phyloP scores from a whole-genome alignment of 2,888 invertebrate species.

The Cenopis cana region DNA sequence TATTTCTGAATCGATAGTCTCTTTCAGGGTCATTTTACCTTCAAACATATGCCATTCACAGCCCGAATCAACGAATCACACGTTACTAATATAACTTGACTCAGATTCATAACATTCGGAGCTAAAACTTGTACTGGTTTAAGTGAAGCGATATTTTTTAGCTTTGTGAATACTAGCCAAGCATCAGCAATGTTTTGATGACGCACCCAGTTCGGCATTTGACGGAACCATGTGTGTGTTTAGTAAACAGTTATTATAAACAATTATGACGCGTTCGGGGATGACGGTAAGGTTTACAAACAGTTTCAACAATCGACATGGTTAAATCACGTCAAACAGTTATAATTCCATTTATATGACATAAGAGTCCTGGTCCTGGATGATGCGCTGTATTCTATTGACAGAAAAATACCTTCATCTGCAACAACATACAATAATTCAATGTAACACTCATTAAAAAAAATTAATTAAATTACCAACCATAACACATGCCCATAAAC shows the following conservation, averaged over 20 bases:
- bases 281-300: constrained; percentile 23
- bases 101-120: neutral
- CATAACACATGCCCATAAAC: constrained; percentile 34
- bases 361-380: too few species aligned
- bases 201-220: constrained; percentile 21
- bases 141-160: neutral
- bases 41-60: neutral
- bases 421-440: neutral
- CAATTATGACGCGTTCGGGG: constrained; percentile 5
- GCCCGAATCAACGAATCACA: neutral
- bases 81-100: neutral
- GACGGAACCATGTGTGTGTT: constrained; percentile 21
- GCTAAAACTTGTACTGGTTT: neutral
- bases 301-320: constrained; percentile 17
- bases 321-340: neutral
- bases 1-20: neutral
- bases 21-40: constrained; percentile 1
- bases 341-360: neutral
- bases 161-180: neutral
- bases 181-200: constrained; percentile 6
- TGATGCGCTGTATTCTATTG: too few species aligned
- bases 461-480: constrained; percentile 20
- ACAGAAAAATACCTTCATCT: too few species aligned
- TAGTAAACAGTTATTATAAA: constrained; percentile 25
- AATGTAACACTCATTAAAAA: constrained; percentile 9